These are phyloP conservation scores for Myiozetetes cayanensis DNA, from an alignment of 2,113 vertebrate species.

Conservation along the genomic window DNA sequence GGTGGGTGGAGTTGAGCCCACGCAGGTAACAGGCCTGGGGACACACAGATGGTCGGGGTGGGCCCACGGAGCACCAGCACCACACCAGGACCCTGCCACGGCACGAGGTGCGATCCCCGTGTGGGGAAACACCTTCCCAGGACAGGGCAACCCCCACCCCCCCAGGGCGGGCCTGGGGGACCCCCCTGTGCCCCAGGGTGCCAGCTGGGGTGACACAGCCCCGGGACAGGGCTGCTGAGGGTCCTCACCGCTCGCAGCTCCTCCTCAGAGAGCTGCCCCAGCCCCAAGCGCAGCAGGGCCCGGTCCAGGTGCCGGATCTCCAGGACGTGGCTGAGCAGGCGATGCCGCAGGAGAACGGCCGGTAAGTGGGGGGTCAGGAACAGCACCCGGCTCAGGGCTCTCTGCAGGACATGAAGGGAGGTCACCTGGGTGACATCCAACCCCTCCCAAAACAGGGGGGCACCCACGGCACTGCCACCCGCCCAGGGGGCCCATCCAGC, in stretches of 20 bases:
- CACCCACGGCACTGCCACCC: rapidly evolving
- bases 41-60: rapidly evolving
- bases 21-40: constrained; percentile 88
- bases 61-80: rapidly evolving
- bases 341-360: constrained; percentile 70
- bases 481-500: background rate
- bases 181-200: background rate
- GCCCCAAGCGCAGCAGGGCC: constrained; percentile 79
- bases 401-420: constrained; percentile 56
- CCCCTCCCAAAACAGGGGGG: background rate
- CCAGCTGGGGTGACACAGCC: rapidly evolving
- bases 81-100: rapidly evolving
- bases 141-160: rapidly evolving
- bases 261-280: constrained; percentile 76
- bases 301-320: constrained; percentile 86
- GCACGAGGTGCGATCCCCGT: rapidly evolving
- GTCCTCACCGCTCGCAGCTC: constrained; percentile 83
- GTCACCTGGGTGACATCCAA: background rate
- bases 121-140: rapidly evolving
- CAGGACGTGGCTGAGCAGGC: constrained; percentile 77
- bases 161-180: rapidly evolving
- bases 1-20: constrained; percentile 77
- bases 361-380: constrained; percentile 86
- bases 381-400: constrained; percentile 81
- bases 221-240: rapidly evolving